A percentile compares a stretch with the other conserved stretches of the same genome.
phyloP scores from a whole-genome alignment of 1,140 invertebrate genomes.

The Zaprionus nigranus region DNA sequence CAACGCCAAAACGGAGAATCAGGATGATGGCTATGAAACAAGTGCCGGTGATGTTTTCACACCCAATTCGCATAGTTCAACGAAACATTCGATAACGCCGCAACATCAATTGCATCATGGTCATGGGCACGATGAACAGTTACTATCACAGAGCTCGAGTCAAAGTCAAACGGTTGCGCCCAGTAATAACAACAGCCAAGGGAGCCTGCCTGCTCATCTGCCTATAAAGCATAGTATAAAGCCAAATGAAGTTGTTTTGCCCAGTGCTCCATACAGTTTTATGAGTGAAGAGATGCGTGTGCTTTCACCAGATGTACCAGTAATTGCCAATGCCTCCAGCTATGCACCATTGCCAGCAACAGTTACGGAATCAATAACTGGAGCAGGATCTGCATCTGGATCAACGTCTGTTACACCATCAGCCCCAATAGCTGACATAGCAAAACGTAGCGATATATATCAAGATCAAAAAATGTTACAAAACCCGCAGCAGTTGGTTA shows the following conservation, averaged over 20 bases:
- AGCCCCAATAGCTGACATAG: constrained; percentile 6
- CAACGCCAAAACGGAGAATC: constrained; percentile 89
- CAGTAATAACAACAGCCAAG: background rate
- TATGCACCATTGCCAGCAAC: constrained; percentile 32
- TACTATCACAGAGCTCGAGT: constrained; percentile 17
- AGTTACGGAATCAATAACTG: constrained; percentile 10
- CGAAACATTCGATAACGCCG: constrained; percentile 85
- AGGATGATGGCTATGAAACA: constrained; percentile 94
- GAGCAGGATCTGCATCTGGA: background rate
- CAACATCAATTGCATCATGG: constrained; percentile 70
- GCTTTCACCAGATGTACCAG: constrained; percentile 34
- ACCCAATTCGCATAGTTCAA: constrained; percentile 86
- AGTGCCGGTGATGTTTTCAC: constrained; percentile 91
- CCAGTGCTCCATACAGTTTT: constrained; percentile 56
- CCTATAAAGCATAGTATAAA: background rate
- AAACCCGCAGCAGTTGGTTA: background rate
- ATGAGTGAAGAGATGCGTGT: constrained; percentile 61
- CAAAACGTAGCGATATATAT: constrained; percentile 18
- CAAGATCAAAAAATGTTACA: constrained; percentile 11
- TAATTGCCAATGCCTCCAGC: constrained; percentile 4
- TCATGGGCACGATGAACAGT: constrained; percentile 41
- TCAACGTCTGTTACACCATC: constrained; percentile 23
- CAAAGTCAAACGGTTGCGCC: constrained; percentile 30
- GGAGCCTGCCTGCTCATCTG: background rate
- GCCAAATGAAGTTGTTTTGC: constrained; percentile 16